These are phyloP conservation scores for Neolamprologus variostigma DNA, from an alignment of 2,113 vertebrate species.

Conservation along the genomic window DNA sequence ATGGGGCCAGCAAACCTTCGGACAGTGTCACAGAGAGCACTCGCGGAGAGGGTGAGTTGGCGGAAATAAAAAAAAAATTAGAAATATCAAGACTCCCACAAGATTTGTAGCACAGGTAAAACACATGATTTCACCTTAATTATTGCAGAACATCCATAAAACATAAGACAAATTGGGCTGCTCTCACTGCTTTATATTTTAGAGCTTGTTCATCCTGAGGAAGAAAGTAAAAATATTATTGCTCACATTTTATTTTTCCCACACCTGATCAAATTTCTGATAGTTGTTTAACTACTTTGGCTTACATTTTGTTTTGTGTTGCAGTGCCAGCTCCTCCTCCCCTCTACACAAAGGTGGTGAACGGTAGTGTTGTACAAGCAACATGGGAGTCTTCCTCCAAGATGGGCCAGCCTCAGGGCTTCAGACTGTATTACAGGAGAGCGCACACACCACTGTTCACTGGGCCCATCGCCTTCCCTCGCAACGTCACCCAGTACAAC, in stretches of 20 bases:
- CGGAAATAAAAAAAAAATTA: not conserved
- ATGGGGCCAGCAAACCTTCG: constrained; percentile 90
- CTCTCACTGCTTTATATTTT: not conserved
- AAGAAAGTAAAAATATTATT: not conserved
- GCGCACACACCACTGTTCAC: constrained; percentile 77
- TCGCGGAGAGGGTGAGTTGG: constrained; percentile 86
- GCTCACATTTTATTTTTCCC: not conserved
- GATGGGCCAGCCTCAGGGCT: constrained; percentile 85
- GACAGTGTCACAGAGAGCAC: constrained; percentile 80
- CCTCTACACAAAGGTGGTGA: constrained; percentile 83
- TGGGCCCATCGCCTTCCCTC: constrained; percentile 81
- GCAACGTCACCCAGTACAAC: constrained; percentile 83
- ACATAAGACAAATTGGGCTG: not conserved
- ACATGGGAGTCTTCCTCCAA: constrained; percentile 87
- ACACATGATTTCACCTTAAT: not conserved
- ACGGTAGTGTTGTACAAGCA: constrained; percentile 80
- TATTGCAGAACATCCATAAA: not conserved
- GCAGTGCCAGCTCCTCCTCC: constrained; percentile 86
- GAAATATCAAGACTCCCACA: not conserved
- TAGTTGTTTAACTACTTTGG: not conserved
- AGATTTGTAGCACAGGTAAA: not conserved
- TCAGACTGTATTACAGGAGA: constrained; percentile 88
- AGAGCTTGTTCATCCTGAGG: not conserved
- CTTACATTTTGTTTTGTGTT: constrained; percentile 16
- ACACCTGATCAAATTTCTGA: not conserved